Evolutionary conservation across 2,113 vertebrate species (phyloP), one percentile per base, ranked within the genome.

Genomic region (Porphyrio hochstetteri): DNA sequence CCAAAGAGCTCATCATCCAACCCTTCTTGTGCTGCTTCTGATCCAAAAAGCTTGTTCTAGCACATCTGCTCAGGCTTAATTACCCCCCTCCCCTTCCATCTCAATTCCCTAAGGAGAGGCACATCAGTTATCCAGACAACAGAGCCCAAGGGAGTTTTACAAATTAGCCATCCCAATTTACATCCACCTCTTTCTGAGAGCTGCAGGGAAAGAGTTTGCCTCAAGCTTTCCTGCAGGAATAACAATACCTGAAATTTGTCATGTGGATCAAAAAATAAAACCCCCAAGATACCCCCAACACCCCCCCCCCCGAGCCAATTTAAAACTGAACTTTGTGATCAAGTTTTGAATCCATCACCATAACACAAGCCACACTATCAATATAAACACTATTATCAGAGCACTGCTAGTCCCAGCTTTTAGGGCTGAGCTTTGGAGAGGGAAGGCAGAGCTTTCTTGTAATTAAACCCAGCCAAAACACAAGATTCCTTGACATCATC

Each of bases 401-500:
- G 10, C 57, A 29, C 44, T 38, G 57, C 72, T 15, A 25, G 20
- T 25, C 74, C 60, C 74, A 89, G 74, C 13, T 56, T 24, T 79
- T 5, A 8, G 50, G 25, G 24, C 3, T 4, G 20, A 88, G 82
- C 64, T 80, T 2, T 7, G 53, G 67, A 53, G 40, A 74, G 46
- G 0, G 28, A 67, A 63, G 64, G 87, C 72, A 81, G 33, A 5
- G 28, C 48, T 67, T 67, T 25, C 70, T 36, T 55, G 2, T 9
- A 35, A 87, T 70, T 11, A 75, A 93, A 87, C 15, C 29, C 38
- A 18, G 48, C 42, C 46, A 33, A 40, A 93, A 80, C 59, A 83
- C 27, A 83, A 69, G 80, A 95, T 96, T 90, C 95, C 93, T 92
- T 90, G 90, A 75, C 84, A 94, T 85, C 69, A n/a, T 35, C 81